Evolutionary conservation across 2,113 vertebrate genomes (phyloP).

Genomic region (Scalopus aquaticus): DNA sequence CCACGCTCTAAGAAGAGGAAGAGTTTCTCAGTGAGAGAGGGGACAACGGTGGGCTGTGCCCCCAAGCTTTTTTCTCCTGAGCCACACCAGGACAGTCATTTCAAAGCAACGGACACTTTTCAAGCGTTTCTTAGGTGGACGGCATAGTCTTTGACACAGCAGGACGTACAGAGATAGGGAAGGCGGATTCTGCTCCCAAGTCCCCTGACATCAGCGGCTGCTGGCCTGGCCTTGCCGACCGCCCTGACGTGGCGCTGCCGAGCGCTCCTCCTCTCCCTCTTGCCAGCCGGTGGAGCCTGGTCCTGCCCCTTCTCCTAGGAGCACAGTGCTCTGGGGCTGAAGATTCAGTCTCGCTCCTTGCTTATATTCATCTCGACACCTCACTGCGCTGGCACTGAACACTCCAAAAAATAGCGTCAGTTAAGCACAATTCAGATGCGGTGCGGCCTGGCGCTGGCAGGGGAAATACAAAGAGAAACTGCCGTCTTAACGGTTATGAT

Average conservation of each 20-base stretch:
- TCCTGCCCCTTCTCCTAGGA: background rate
- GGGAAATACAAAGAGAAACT: background rate
- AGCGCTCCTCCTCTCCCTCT: background rate
- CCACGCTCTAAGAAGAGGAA: background rate
- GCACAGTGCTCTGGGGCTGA: background rate
- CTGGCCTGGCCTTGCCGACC: background rate
- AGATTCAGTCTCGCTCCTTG: background rate
- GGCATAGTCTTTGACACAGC: background rate
- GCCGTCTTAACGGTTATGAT: background rate
- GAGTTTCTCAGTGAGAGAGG: background rate
- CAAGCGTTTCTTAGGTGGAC: background rate
- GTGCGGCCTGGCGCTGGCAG: background rate
- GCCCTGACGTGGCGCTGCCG: background rate
- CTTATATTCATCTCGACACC: background rate
- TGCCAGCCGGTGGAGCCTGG: background rate
- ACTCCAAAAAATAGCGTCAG: background rate
- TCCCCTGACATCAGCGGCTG: background rate
- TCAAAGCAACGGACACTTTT: background rate
- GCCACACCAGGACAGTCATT: background rate
- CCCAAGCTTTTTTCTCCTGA: background rate
- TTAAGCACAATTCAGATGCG: background rate
- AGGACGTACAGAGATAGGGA: background rate
- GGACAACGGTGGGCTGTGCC: background rate
- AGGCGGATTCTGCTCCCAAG: background rate
- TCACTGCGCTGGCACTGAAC: background rate